Evolutionary conservation across 92 coral and sea anemone genomes (phyloP).

Genomic region (Heteractis magnifica): DNA sequence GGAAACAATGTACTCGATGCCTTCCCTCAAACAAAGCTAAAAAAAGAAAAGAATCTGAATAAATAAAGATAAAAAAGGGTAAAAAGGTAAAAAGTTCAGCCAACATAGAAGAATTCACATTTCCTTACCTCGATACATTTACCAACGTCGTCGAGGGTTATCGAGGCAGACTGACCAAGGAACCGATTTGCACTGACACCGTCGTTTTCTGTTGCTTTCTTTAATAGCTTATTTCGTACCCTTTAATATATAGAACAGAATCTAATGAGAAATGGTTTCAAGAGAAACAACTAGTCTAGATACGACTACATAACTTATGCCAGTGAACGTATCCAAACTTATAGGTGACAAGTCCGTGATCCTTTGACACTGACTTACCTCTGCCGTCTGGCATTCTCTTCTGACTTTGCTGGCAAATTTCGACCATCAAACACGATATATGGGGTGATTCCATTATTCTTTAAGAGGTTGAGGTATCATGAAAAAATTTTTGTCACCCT

Average conservation of each 20-base stretch:
- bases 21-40: neutral
- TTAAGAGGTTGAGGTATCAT: neutral
- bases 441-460: slow-evolving; percentile 12
- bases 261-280: too few species aligned
- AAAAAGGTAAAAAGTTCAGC: neutral
- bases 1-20: slow-evolving; percentile 1
- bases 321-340: neutral
- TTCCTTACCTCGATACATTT: slow-evolving; percentile 10
- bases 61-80: neutral
- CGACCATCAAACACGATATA: slow-evolving; percentile 31
- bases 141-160: slow-evolving; percentile 6
- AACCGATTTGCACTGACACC: neutral
- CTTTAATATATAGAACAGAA: too few species aligned
- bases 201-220: neutral
- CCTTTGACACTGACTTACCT: slow-evolving; percentile 4
- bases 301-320: too few species aligned
- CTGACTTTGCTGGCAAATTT: slow-evolving; percentile 25
- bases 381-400: slow-evolving; percentile 12
- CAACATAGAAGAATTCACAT: neutral
- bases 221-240: too few species aligned
- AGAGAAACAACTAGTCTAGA: too few species aligned
- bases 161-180: slow-evolving; percentile 3
- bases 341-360: too few species aligned
- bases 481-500: neutral
- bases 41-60: neutral